phyloP scores from a whole-genome alignment of 2,113 vertebrate genomes.

The Gymnorhina tibicen region DNA sequence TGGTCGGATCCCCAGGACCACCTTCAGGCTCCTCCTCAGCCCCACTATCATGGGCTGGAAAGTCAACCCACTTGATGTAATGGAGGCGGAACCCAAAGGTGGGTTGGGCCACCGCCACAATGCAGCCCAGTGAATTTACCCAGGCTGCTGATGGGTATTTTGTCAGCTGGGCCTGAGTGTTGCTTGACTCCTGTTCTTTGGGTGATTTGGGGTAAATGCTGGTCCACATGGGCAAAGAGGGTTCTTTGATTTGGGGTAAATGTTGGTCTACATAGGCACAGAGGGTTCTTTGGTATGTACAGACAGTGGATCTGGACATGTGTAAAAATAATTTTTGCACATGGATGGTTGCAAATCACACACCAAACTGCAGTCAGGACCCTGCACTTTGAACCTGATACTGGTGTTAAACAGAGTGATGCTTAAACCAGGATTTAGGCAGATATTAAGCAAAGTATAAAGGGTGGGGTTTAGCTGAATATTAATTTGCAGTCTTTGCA shows the following conservation, averaged over 20 bases:
- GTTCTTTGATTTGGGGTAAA: background rate
- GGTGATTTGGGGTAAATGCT: background rate
- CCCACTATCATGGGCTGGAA: no score
- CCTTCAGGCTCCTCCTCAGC: no score
- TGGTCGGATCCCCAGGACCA: no score
- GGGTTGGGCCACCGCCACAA: no score
- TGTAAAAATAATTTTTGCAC: background rate
- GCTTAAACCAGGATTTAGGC: background rate
- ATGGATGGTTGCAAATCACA: background rate
- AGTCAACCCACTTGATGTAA: no score
- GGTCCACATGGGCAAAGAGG: background rate
- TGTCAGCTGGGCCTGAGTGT: background rate
- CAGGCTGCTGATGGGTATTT: background rate
- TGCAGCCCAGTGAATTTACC: background rate
- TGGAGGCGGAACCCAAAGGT: no score
- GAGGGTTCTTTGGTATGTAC: background rate
- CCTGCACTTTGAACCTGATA: background rate
- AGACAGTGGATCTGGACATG: fast-evolving
- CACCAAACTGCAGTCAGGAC: background rate
- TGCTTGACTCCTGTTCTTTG: background rate
- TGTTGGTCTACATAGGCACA: background rate
- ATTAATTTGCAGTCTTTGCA: background rate
- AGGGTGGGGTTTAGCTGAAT: background rate
- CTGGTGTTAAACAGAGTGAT: background rate
- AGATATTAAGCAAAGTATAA: background rate